Evolutionary conservation across 2,113 vertebrate species (phyloP), one percentile per base, ranked within the genome.

Genomic region (Eleginops maclovinus): DNA sequence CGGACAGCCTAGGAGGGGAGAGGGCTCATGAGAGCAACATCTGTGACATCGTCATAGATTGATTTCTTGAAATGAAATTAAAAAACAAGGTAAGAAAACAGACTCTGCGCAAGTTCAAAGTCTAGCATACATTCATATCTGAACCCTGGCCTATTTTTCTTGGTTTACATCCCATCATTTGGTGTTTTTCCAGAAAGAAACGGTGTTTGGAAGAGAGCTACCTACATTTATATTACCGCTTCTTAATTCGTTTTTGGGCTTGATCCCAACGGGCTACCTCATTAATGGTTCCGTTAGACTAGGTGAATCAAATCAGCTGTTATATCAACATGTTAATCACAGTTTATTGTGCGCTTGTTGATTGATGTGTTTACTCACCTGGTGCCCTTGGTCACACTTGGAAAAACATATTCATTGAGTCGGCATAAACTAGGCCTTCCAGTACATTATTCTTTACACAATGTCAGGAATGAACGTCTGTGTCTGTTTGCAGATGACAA

Each of bases 1-100:
- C 0, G 95, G 90, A 21, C 95, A 95, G 91, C 95, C 96, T 97
- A 36, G 3, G 1, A 56, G 73, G 49, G 24, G 4, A 49, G 28
- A 59, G 13, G 6, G 54, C 59, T 51, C 55, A 19, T 15, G n/a
- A 54, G 31, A 16, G n/a, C 3, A 0, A 50, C 12, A 70, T 9
- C 28, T 22, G 6, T 28, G 15, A 13, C 60, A 28, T 63, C 43
- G 19, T 47, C 14, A 26, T 26, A 46, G 1, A 28, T 63, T 64
- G 4, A 47, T 26, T 31, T 17, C 6, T 43, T n/a, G 19, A 8
- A 31, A 36, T 22, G 24, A 71, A 3, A 14, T 26, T 1, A 26
- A 17, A 4, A 55, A 24, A 10, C 3, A 28, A 15, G 26, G 16
- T 55, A 3, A 4, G 11, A 2, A 21, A 41, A 60, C 11, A 2